A percentile compares a stretch with the other conserved stretches of the same genome.
Evolutionary conservation across 2,797 vertebrate species (phyloP).

Genomic region (Pangasius krempfi): DNA sequence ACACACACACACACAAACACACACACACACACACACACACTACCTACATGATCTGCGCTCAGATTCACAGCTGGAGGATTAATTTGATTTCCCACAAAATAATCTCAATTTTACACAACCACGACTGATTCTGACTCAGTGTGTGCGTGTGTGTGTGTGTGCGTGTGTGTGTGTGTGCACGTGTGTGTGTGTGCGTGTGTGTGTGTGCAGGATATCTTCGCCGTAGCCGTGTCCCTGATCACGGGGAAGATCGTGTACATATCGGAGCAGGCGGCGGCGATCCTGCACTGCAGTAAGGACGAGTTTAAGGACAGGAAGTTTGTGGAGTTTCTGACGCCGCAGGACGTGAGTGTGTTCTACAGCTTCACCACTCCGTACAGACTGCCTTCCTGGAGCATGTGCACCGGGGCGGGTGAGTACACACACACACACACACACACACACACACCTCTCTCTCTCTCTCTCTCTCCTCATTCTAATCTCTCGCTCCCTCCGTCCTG

Average conservation of each 20-base stretch:
- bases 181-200: conserved; percentile 15
- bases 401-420: conserved; percentile 81
- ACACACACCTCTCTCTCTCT: conserved; percentile 5
- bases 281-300: conserved; percentile 85
- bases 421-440: conserved; percentile 15
- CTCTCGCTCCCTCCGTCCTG: too few relatives aligned
- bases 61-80: neutral
- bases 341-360: conserved; percentile 92
- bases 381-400: conserved; percentile 89
- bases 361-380: conserved; percentile 88
- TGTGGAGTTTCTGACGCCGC: conserved; percentile 90
- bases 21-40: neutral
- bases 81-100: neutral
- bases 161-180: neutral
- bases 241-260: conserved; percentile 90
- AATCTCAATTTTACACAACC: neutral
- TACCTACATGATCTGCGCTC: neutral
- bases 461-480: conserved; percentile 1
- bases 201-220: conserved; percentile 80
- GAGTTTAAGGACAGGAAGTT: conserved; percentile 88
- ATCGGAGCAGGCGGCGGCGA: conserved; percentile 87
- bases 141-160: neutral
- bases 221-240: conserved; percentile 87
- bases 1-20: conserved; percentile 11
- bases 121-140: neutral